Evolutionary conservation across 2,797 vertebrate species (phyloP), one percentile per base, ranked within the genome.

Genomic region (Fratercula arctica): DNA sequence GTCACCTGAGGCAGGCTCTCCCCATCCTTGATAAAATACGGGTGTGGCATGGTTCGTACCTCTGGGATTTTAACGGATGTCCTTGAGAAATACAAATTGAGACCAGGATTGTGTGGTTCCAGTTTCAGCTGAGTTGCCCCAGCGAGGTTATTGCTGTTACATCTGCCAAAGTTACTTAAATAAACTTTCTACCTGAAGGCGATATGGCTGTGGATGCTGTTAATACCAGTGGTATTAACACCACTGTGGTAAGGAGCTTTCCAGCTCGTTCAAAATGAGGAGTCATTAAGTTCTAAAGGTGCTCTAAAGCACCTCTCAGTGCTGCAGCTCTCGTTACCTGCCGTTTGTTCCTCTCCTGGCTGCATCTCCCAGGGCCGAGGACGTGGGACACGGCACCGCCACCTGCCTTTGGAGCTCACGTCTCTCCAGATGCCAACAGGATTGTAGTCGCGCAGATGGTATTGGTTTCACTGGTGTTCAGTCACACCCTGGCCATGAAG

Each of bases 281-380:
- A 59, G 7, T 31, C 46, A 3, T 31, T 48, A 43, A 53, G 35
- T n/a, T n/a, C 26, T 41, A 41, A 53, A 39, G 60, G 28, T n/a
- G 39, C 45, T 85, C 51, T 41, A 53, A 54, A 60, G 33, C 26
- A n/a, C 77, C 81, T 72, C 64, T 43, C 14, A 24, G 4, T 3
- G 13, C 76, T 25, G 50, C 33, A 37, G 63, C 28, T 72, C 50
- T 35, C 14, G 26, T 31, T 53, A 41, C 16, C 24, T 39, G 2
- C 26, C 14, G 13, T 26, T 77, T 33, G 29, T 25, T 70, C 72
- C 66, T 23, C 54, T 48, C 14, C 68, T 13, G 50, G 45, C 35
- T 16, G 39, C 7, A 0, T 37, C 28, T 23, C 57, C 4, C 3
- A 10, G 59, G 41, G 43, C 54, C 1, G 0, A 29, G 53, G 59